Evolutionary conservation across 2,888 invertebrate species (phyloP).

Genomic region (Diplolepis rosae): DNA sequence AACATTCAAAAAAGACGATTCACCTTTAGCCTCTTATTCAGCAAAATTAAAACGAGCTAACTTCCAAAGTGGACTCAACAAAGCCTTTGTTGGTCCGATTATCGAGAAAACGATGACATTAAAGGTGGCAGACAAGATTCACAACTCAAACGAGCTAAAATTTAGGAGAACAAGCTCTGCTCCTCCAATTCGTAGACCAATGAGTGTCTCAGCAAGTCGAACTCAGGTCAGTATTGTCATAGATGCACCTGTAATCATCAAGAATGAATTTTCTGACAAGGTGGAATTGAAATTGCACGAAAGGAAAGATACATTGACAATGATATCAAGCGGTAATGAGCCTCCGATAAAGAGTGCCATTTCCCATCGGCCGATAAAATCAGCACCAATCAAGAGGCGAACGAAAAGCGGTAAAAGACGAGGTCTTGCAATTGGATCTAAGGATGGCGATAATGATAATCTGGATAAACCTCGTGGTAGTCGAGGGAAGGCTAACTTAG

Average conservation of each 20-base stretch:
- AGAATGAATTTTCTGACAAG: constrained; percentile 40
- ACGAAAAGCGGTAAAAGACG: constrained; percentile 63
- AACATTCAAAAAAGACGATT: neutral
- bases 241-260: constrained; percentile 53
- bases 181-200: constrained; percentile 58
- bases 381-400: constrained; percentile 63
- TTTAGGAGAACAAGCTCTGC: constrained; percentile 63
- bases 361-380: constrained; percentile 59
- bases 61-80: constrained; percentile 62
- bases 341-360: constrained; percentile 40
- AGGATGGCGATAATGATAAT: constrained; percentile 49
- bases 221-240: constrained; percentile 64
- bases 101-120: constrained; percentile 44
- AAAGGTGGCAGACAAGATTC: constrained; percentile 30
- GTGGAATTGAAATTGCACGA: constrained; percentile 26
- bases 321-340: constrained; percentile 33
- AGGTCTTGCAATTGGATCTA: constrained; percentile 44
- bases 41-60: constrained; percentile 63
- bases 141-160: constrained; percentile 36
- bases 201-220: constrained; percentile 43
- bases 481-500: constrained; percentile 43
- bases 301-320: constrained; percentile 40
- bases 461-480: constrained; percentile 39
- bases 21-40: constrained; percentile 38
- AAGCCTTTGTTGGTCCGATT: constrained; percentile 61